Evolutionary conservation across 1,140 invertebrate species (phyloP).

Genomic region (Babylonia areolata): DNA sequence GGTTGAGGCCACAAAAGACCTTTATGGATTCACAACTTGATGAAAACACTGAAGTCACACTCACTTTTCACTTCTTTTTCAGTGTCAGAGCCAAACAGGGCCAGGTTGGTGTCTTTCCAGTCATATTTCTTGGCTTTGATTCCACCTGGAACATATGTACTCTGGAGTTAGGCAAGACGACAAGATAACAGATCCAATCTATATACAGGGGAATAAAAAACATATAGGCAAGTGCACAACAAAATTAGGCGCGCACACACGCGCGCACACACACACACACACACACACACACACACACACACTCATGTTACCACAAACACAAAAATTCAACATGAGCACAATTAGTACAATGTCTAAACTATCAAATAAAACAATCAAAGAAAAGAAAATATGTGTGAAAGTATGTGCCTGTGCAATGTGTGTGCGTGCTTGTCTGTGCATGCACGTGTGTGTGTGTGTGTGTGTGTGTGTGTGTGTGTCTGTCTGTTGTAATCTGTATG

Average conservation of each 20-base stretch:
- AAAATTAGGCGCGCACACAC: background rate
- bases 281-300: background rate
- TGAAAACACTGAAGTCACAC: conserved; percentile 22
- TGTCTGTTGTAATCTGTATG: background rate
- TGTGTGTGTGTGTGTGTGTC: background rate
- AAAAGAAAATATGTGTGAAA: background rate
- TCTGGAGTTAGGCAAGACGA: too few species aligned
- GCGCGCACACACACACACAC: background rate
- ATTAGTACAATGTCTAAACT: background rate
- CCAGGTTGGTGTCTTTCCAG: conserved; percentile 71
- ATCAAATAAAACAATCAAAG: background rate
- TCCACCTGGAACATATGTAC: conserved; percentile 40
- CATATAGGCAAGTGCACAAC: background rate
- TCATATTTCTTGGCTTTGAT: conserved; percentile 69
- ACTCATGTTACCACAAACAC: background rate
- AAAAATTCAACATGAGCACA: background rate
- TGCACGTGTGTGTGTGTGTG: background rate
- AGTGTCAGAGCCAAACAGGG: conserved; percentile 64
- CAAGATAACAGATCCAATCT: too few species aligned
- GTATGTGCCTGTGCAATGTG: background rate
- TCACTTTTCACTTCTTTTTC: conserved; percentile 73
- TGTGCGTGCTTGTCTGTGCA: background rate
- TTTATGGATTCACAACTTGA: background rate
- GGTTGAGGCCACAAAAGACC: background rate
- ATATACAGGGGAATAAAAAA: background rate